Base-by-base conservation (phyloP, 2,113 vertebrate genomes). In the Serinus canaria region DNA sequence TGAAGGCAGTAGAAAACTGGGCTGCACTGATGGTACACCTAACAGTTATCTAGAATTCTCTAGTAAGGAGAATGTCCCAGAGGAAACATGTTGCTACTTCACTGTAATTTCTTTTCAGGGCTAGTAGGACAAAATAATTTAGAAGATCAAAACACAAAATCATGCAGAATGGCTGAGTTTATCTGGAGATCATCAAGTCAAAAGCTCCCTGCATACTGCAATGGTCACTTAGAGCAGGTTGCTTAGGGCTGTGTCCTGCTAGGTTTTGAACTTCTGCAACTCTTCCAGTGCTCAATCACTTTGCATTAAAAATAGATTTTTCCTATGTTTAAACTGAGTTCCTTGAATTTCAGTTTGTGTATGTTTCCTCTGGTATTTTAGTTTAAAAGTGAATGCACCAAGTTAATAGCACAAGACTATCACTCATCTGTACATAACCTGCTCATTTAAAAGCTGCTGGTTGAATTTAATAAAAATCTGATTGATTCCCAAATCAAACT, bases 21-120 rank as follows among this genome's bases (percentile, higher is more conserved):
- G 2, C 25, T 91, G 53, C 13, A 64, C 6, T 60, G 72, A 39
- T 79, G 33, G 30, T 30, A 59, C 13, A 49, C 1, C 1, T 23
- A 43, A 56, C 0, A 1, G 21, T 39, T 92, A 72, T 7, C 68
- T 30, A 64, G 47, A 72, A 68, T 24, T 27, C n/a, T 55, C 14
- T 19, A 31, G 30, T 7, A 66, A 3, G 10, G 30, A 84, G 3
- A 31, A 30, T 10, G 19, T 4, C 46, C 35, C 0, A 0, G 6
- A 89, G 41, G 24, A 87, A 87, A 75, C 33, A 62, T n/a, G 28
- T 3, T 3, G 2, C 22, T 52, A 31, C 28, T 85, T 46, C 49
- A 78, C 11, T 27, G 2, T 4, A 62, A 83, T 20, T 14, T 64
- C 13, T 67, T 78, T 67, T 22, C 52, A 44, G 21, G 13, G 10